Evolutionary conservation across 2,888 invertebrate species (phyloP), one percentile per base, ranked within the genome.

Genomic region (Disparrhopalites patrizii): DNA sequence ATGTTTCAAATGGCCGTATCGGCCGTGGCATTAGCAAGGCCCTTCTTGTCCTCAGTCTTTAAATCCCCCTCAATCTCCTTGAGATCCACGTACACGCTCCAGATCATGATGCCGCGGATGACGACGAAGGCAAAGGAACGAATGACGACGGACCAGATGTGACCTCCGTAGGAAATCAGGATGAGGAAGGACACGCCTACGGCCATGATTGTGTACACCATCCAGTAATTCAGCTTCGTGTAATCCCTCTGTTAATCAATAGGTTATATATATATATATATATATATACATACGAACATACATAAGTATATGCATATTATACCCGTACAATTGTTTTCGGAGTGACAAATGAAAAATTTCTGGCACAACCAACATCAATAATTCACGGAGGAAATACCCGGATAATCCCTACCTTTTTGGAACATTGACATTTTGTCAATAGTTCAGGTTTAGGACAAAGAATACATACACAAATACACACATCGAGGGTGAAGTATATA

Each of bases 41-140:
- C 61, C 4, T 8, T 51, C 20, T 63, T 56, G 25, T 62, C 63
- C n/a, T 63, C 63, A 40, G 40, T 20, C 43, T 40, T 27, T 4
- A 38, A 13, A 33, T 55, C 56, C 25, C 47, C 63, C 18, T 63
- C 63, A 38, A 63, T 18, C 10, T 63, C 63, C 33, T 63, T 63
- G 23, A 63, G 25, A 23, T 63, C 63, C 23, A 63, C 63, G 47
- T 56, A 63, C 3, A 63, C 56, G 28, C 47, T 25, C 63, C 63
- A 63, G 23, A 56, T 43, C 63, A 55, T 56, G 28, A 13, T 25
- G n/a, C 63, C 56, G 13, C 63, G 30, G n/a, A 63, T 23, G 13
- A 20, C 40, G 8, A 56, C 3, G 33, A 63, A 63, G 31, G 31
- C 23, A n/a, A 63, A 63, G 7, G 56, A 47, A 5, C 63, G 55